Conservation (phyloP, 2,113 vertebrate genomes). For the Phocoena sinus region DNA sequence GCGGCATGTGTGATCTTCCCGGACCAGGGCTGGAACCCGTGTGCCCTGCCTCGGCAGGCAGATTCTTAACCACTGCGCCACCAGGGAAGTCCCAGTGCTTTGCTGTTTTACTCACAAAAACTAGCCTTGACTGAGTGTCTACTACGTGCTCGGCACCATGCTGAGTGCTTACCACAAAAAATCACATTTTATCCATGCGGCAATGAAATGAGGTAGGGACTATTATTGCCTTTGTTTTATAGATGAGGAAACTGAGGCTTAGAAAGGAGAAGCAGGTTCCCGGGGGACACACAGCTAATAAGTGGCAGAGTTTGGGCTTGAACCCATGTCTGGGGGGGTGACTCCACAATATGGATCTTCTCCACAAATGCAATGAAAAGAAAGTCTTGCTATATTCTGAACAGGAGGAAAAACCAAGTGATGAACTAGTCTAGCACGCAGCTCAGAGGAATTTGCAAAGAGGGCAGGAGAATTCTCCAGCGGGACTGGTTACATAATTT, state of each 20-base stretch:
- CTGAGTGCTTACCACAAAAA: background rate
- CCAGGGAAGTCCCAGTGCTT: too few species aligned
- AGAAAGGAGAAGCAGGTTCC: background rate
- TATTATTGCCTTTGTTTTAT: background rate
- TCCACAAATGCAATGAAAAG: background rate
- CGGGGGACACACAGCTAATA: background rate
- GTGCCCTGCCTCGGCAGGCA: background rate
- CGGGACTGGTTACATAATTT: fast-evolving
- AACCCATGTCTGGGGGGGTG: background rate
- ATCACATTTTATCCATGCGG: background rate
- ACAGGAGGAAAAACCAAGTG: background rate
- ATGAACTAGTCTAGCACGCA: background rate
- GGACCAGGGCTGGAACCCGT: too few species aligned
- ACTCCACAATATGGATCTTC: background rate
- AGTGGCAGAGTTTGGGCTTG: background rate
- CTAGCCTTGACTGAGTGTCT: background rate
- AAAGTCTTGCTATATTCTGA: background rate
- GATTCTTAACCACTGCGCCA: too few species aligned
- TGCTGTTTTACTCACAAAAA: too few species aligned
- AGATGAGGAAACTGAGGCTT: background rate
- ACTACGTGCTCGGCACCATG: fast-evolving
- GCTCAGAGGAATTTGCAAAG: background rate
- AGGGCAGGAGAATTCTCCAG: background rate
- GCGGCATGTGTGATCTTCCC: too few species aligned
- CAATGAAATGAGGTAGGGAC: background rate